These are phyloP conservation scores for Heterodera carotae DNA, from an alignment of 1,140 invertebrate genomes.

Conservation along the genomic window DNA sequence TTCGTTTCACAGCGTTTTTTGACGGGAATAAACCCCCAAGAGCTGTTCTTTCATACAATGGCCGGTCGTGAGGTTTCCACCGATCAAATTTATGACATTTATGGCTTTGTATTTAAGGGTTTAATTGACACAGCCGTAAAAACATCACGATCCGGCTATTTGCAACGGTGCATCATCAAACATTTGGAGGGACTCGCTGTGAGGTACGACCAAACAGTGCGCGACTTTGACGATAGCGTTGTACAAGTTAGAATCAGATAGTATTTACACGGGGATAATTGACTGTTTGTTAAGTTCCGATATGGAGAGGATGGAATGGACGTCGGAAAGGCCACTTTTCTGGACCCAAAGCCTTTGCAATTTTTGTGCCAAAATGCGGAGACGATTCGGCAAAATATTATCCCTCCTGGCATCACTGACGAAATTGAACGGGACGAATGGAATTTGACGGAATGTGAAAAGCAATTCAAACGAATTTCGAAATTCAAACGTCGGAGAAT, in stretches of 20 bases:
- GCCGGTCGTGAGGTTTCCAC: slow-evolving; percentile 84
- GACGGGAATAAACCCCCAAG: slow-evolving; percentile 93
- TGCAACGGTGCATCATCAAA: slow-evolving; percentile 96
- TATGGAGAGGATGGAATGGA: slow-evolving; percentile 98
- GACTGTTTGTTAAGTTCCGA: slow-evolving; percentile 71
- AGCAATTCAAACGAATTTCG: slow-evolving; percentile 41
- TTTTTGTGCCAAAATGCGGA: slow-evolving; percentile 80
- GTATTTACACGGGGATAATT: background rate
- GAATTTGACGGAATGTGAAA: slow-evolving; percentile 37
- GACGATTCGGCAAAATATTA: slow-evolving; percentile 26
- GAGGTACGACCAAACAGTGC: slow-evolving; percentile 71
- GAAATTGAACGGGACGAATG: slow-evolving; percentile 30
- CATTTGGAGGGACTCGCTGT: slow-evolving; percentile 90
- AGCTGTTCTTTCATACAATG: slow-evolving; percentile 99
- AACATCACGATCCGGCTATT: slow-evolving; percentile 93
- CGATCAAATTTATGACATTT: slow-evolving; percentile 24
- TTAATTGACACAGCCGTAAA: slow-evolving; percentile 77
- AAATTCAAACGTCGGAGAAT: slow-evolving; percentile 26
- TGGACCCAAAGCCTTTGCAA: slow-evolving; percentile 77
- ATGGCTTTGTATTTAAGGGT: slow-evolving; percentile 67
- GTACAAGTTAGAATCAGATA: slow-evolving; percentile 73
- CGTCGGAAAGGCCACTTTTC: slow-evolving; percentile 81
- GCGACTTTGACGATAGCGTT: slow-evolving; percentile 90
- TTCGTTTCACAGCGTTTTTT: slow-evolving; percentile 93
- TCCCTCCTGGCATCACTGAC: slow-evolving; percentile 6